Evolutionary conservation across 23 tunicate genomes (phyloP).

Genomic region (Oikopleura dioica): DNA sequence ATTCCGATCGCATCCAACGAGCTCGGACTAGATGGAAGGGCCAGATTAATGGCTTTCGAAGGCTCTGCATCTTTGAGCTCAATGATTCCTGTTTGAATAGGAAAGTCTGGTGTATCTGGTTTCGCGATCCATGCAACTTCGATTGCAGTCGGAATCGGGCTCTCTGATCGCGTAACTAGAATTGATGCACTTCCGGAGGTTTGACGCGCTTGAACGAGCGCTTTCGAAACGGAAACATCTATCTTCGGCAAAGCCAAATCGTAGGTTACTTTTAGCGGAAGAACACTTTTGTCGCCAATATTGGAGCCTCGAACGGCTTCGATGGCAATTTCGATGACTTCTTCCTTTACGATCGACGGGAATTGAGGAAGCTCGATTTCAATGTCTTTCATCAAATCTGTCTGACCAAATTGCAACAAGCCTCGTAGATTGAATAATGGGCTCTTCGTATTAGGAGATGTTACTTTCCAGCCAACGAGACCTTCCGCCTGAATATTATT

Average conservation of each 20-base stretch:
- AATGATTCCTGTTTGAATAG: neutral
- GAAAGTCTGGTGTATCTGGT: neutral
- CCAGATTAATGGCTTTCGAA: neutral
- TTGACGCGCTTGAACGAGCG: conserved; percentile 2
- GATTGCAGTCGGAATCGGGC: conserved; percentile 6
- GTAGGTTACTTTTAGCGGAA: neutral
- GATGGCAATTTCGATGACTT: neutral
- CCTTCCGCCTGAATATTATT: neutral
- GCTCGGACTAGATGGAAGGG: neutral
- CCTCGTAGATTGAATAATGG: neutral
- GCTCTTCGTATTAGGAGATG: neutral
- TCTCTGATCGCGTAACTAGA: neutral
- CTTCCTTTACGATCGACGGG: neutral
- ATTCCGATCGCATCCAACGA: neutral
- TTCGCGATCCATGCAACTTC: conserved; percentile 8
- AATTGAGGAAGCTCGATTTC: neutral
- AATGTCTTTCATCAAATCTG: neutral
- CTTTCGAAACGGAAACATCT: neutral
- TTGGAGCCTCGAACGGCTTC: neutral
- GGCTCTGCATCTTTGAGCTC: neutral
- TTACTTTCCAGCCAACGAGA: neutral
- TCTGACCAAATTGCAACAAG: neutral
- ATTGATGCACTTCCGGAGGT: neutral
- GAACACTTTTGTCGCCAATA: neutral
- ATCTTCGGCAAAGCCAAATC: neutral